These are phyloP conservation scores for Moxostoma hubbsi DNA, from an alignment of 2,797 vertebrate species.

Conservation along the genomic window DNA sequence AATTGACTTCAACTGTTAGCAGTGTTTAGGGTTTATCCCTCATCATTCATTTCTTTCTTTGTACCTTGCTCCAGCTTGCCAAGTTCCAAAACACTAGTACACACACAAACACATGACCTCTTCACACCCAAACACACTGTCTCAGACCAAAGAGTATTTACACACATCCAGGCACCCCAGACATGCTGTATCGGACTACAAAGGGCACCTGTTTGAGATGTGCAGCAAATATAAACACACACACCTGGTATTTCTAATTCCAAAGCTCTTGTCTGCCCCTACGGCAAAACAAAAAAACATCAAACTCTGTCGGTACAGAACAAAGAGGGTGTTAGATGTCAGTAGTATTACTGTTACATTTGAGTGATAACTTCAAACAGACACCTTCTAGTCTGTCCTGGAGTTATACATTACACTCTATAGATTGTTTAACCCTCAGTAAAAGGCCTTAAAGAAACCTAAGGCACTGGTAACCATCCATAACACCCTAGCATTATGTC, in stretches of 20 bases:
- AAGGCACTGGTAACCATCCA: too few relatives aligned
- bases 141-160: slow-evolving; percentile 30
- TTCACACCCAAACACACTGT: slow-evolving; percentile 32
- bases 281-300: not conserved
- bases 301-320: not conserved
- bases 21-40: slow-evolving; percentile 17
- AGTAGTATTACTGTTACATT: not conserved
- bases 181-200: slow-evolving; percentile 49
- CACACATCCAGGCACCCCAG: slow-evolving; percentile 6
- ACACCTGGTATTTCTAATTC: slow-evolving; percentile 48
- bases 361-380: not conserved
- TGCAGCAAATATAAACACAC: slow-evolving; percentile 33
- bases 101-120: not conserved
- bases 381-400: not conserved
- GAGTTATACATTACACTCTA: not conserved
- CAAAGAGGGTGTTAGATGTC: not conserved
- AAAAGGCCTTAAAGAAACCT: not conserved
- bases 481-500: too few relatives aligned
- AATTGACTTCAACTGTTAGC: not conserved
- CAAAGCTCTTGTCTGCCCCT: slow-evolving; percentile 9
- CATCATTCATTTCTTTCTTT: slow-evolving; percentile 32
- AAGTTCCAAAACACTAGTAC: slow-evolving; percentile 37
- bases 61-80: slow-evolving; percentile 45
- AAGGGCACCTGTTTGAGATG: slow-evolving; percentile 51
- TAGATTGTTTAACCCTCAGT: not conserved